These are phyloP conservation scores for Sphaeramia orbicularis DNA, from an alignment of 2,797 vertebrate species.

Conservation along the genomic window DNA sequence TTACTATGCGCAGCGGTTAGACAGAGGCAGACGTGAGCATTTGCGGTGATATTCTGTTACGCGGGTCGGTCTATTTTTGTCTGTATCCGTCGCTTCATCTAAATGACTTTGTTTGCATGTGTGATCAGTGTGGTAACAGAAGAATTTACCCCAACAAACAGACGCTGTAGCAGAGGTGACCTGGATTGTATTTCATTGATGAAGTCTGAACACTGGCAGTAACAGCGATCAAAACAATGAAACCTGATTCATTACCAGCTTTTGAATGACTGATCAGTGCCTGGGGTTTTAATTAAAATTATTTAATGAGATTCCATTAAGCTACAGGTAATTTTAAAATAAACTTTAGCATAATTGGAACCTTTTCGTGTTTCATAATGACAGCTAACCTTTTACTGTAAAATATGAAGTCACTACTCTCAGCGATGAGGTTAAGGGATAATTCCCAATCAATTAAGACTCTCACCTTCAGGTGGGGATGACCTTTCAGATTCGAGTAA, in stretches of 20 bases:
- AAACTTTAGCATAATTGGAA: constrained; percentile 23
- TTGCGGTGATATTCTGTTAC: constrained; percentile 1
- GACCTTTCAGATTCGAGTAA: constrained; percentile 22
- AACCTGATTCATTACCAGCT: constrained; percentile 50
- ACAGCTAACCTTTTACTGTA: constrained; percentile 29
- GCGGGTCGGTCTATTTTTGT: constrained; percentile 3
- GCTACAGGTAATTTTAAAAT: constrained; percentile 31
- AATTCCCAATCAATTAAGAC: constrained; percentile 21
- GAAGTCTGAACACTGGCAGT: constrained; percentile 11
- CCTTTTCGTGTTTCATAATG: constrained; percentile 36
- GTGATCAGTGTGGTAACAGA: neutral
- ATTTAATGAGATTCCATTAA: constrained; percentile 35
- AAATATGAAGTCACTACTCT: constrained; percentile 12
- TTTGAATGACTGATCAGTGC: constrained; percentile 44
- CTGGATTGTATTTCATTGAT: constrained; percentile 29
- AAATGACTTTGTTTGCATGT: constrained; percentile 12
- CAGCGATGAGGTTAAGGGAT: constrained; percentile 4
- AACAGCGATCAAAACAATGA: constrained; percentile 44
- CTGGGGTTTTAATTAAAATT: constrained; percentile 33
- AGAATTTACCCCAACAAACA: constrained; percentile 14
- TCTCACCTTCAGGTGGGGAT: constrained; percentile 10
- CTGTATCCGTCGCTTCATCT: neutral
- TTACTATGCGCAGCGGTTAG: constrained; percentile 5
- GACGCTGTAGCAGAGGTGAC: constrained; percentile 30
- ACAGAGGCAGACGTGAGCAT: constrained; percentile 13